phyloP scores from a whole-genome alignment of 2,888 invertebrate genomes.

The Drosophila suboccidentalis region DNA sequence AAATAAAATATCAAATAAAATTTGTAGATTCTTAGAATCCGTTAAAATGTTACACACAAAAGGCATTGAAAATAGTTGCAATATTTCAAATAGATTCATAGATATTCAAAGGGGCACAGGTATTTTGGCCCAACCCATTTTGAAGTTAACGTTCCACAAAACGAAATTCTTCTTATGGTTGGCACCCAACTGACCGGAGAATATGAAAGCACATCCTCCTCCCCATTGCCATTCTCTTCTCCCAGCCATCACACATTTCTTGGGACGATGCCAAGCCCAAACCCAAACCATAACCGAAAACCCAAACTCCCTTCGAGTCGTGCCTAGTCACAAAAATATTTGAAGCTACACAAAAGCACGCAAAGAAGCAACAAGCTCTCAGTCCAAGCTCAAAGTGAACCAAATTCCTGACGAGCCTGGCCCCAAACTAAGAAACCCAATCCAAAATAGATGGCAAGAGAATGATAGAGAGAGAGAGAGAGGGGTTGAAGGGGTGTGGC shows the following conservation, averaged over 20 bases:
- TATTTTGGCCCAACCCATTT: conserved; percentile 33
- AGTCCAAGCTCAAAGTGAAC: conserved; percentile 53
- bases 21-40: background rate
- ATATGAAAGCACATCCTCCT: background rate
- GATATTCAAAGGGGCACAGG: conserved; percentile 30
- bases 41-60: background rate
- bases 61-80: conserved; percentile 36
- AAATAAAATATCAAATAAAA: background rate
- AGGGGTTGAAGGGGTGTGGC: background rate
- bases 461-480: background rate
- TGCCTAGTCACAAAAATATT: conserved; percentile 61
- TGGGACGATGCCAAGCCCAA: conserved; percentile 6
- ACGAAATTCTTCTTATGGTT: conserved; percentile 31
- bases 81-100: conserved; percentile 32
- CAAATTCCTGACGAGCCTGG: conserved; percentile 63
- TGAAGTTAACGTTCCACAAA: conserved; percentile 30
- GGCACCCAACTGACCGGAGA: conserved; percentile 31
- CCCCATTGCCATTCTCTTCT: background rate
- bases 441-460: background rate
- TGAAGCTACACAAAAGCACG: conserved; percentile 58
- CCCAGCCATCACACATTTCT: conserved; percentile 26
- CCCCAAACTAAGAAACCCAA: conserved; percentile 10
- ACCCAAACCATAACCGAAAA: background rate
- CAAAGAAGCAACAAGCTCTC: conserved; percentile 63
- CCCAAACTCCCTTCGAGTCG: background rate